Percentiles rank a stretch among this genome's conserved stretches.
Conservation (phyloP, 2,888 invertebrate genomes). For the Drosophila testacea region DNA sequence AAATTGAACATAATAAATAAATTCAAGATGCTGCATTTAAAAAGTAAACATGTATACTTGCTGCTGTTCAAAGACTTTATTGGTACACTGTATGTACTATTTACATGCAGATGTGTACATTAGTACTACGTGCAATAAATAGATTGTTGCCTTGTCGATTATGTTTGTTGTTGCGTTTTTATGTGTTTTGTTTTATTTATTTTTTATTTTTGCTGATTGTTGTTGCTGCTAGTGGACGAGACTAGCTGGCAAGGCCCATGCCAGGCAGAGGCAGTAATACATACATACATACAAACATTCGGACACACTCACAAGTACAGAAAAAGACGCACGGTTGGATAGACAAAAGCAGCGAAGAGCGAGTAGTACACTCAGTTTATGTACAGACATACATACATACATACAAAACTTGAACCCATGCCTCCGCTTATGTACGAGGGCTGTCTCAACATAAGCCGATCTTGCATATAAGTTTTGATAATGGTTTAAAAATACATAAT, state of each 20-base stretch:
- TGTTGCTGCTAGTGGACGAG: slow-evolving; percentile 41
- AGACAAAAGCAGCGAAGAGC: slow-evolving; percentile 68
- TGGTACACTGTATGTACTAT: slow-evolving; percentile 1
- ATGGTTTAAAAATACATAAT: too few species aligned
- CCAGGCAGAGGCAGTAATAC: slow-evolving; percentile 33
- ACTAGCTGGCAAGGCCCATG: slow-evolving; percentile 1
- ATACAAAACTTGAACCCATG: slow-evolving; percentile 54
- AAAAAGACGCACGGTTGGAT: slow-evolving; percentile 69
- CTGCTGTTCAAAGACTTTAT: too few species aligned
- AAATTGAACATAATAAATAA: too few species aligned
- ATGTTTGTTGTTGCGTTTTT: slow-evolving; percentile 50
- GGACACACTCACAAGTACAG: slow-evolving; percentile 13
- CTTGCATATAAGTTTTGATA: too few species aligned
- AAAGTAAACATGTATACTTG: too few species aligned
- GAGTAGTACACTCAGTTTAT: slow-evolving; percentile 56
- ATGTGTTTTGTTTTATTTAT: slow-evolving; percentile 28
- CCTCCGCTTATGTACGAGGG: slow-evolving; percentile 6
- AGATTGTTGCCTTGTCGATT: slow-evolving; percentile 64
- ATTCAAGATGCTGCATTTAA: too few species aligned
- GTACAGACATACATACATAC: slow-evolving; percentile 31
- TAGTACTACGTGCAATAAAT: slow-evolving; percentile 54
- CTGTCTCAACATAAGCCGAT: too few species aligned
- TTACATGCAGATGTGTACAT: slow-evolving; percentile 30
- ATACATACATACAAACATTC: slow-evolving; percentile 14
- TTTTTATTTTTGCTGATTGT: slow-evolving; percentile 30